Evolutionary conservation across 1,140 invertebrate species (phyloP).

Genomic region (Brachionus rotundiformis): DNA sequence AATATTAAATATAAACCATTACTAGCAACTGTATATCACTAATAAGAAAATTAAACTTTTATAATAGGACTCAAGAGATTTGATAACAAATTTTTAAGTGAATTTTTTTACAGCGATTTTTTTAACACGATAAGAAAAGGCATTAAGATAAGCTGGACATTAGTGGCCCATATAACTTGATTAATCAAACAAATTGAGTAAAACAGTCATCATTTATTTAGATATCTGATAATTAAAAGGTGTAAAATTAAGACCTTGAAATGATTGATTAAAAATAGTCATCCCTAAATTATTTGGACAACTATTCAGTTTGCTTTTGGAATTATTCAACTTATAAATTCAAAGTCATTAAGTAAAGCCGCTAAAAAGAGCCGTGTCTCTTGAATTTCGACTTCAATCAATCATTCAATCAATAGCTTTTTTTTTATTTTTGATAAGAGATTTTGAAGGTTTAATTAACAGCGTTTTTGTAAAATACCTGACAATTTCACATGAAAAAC

Average conservation of each 20-base stretch:
- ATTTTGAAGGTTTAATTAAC: constrained; percentile 17
- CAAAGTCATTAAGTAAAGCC: neutral
- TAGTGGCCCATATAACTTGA: neutral
- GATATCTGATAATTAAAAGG: constrained; percentile 26
- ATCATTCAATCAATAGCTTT: constrained; percentile 35
- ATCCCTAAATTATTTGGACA: neutral
- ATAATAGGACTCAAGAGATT: neutral
- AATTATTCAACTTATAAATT: constrained; percentile 32
- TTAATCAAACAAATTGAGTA: constrained; percentile 47
- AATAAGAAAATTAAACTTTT: neutral
- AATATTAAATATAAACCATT: neutral
- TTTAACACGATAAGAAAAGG: constrained; percentile 16
- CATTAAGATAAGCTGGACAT: neutral
- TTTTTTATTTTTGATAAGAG: constrained; percentile 40
- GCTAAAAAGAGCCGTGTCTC: constrained; percentile 25
- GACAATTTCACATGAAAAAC: constrained; percentile 13
- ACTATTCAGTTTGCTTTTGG: constrained; percentile 1
- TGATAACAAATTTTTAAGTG: constrained; percentile 8
- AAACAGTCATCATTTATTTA: constrained; percentile 1
- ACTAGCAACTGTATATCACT: neutral
- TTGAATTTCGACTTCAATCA: constrained; percentile 14
- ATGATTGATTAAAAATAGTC: neutral
- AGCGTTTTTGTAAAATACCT: neutral
- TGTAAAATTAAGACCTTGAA: neutral
- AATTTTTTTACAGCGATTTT: constrained; percentile 25